Evolutionary conservation across 2,113 vertebrate genomes (phyloP), one percentile per base, ranked within the genome.

Genomic region (Prochilodus magdalenae): DNA sequence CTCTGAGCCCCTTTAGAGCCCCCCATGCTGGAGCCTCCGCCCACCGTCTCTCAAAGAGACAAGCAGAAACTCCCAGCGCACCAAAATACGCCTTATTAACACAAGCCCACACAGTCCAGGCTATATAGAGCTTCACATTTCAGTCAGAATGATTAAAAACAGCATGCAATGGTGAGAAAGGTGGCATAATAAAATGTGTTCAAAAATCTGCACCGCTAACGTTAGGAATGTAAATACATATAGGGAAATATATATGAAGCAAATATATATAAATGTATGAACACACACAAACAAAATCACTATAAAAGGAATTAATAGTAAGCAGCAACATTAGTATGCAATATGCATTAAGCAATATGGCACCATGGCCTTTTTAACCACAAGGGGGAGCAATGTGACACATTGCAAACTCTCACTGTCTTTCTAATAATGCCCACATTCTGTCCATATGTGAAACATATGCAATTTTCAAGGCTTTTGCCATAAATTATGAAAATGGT

Each of bases 21-120:
- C 18, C n/a, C 75, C 51, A 47, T 53, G 60, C 75, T 73, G 11
- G 15, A 60, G 76, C 55, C 53, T 66, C 66, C 78, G 72, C 78
- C 65, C 73, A 72, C 26, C 40, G 74, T 24, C 57, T 51, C 40
- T 63, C 30, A 16, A 40, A 73, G 47, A 22, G 10, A 57, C 40
- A 22, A 18, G 6, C 27, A 36, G 18, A 73, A 29, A 36, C 29
- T 49, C 59, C 18, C 62, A 20, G n/a, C 26, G 29, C 40, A 77
- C 24, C 26, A 66, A 30, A n/a, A 53, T 44, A 66, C 27, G 11
- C 2, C 22, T 26, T 13, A 26, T 24, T 26, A 60, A 60, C n/a
- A 60, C 57, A 60, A 26, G 8, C 24, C 57, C 24, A 26, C 57
- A 60, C 57, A 24, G n/a, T 60, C 57, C 57, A 3, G 22, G n/a